Evolutionary conservation across 2,113 vertebrate species (phyloP), one percentile per base, ranked within the genome.

Genomic region (Cyprinodon tularosa): DNA sequence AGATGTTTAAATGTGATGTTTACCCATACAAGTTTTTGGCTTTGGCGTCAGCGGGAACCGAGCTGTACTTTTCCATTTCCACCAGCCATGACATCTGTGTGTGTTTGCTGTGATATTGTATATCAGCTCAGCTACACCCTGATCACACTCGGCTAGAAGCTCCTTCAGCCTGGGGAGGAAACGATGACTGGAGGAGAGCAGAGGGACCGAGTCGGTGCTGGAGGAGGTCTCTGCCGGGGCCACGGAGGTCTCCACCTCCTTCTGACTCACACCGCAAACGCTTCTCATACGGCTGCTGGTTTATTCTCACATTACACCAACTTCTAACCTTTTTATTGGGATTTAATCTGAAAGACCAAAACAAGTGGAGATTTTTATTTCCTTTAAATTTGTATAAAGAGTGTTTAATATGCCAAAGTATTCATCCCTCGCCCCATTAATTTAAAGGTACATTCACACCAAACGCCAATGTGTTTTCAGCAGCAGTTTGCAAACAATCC

Each of bases 31-130:
- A 60, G 77, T 62, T 66, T 83, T 87, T 70, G 71, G 71, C 82
- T 85, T 84, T 78, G 85, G 84, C 75, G 64, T 86, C 77, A 76
- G 86, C 82, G 84, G 76, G 66, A 86, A 36, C 79, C 13, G 10
- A 50, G 69, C 77, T 84, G 78, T 87, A 87, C 68, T 87, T 83
- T 83, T 83, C 88, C 81, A 66, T 79, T 70, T 79, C 68, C 80
- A 71, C 74, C 84, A 60, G 75, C 73, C 67, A 76, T 66, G 77
- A 67, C 70, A 68, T 82, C 59, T 63, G 77, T 65, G 76, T 60
- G 81, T 76, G 53, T 78, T 77, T 81, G 74, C 72, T 85, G 76
- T 62, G 74, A 77, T 83, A n/a, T 66, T 57, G 67, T 71, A 47
- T 48, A 76, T 59, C 76, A 77, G 68, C 74, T 76, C 75, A 48